Base-by-base conservation (phyloP, 2,888 invertebrate species). In the Eilema caniola region DNA sequence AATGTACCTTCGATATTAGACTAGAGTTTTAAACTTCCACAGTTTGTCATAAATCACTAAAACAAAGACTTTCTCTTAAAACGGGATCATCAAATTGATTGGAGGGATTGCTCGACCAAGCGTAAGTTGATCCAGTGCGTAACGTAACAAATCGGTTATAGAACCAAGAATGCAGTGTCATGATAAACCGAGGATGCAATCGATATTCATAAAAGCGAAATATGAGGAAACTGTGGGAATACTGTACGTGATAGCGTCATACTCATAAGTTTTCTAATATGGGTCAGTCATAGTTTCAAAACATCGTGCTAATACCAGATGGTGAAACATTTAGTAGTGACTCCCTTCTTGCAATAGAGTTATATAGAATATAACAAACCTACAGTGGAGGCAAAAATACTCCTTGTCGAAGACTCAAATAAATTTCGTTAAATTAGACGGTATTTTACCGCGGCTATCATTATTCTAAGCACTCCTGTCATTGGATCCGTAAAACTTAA, bases 401-500 rank as follows among this genome's bases (percentile, higher is more conserved):
- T 2, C 25, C 25, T 25, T 59, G 23, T 14, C 20, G 47, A 20
- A 47, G 20, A 20, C 20, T 47, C 47, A 20, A 47, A 47, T 47
- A 47, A n/a, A 53, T n/a, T 53, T 47, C 47, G 20, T 5, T 47
- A 20, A 47, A 16, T 41, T 41, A 20, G 16, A 7, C 1, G 20
- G 16, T 41, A 23, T 62, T 31, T 57, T 23, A 33, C 16, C 57
- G n/a, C 16, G 24, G 31, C 57, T 20, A 57, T 66, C 24, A 57
- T 76, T 74, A 57, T 65, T 65, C 66, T 57, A 66, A 66, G 33
- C 57, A 76, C 69, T 75, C 68, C 65, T 74, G 80, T 71, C 78
- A 70, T 79, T 79, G 73, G 66, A 74, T 71, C 69, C 67, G 83
- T 83, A 81, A 85, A 83, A 77, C 41, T 53, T 72, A 70, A 70